A percentile compares a stretch with the other conserved stretches of the same genome.
Conservation (phyloP, 2,888 invertebrate species). For the Eretmocerus hayati region DNA sequence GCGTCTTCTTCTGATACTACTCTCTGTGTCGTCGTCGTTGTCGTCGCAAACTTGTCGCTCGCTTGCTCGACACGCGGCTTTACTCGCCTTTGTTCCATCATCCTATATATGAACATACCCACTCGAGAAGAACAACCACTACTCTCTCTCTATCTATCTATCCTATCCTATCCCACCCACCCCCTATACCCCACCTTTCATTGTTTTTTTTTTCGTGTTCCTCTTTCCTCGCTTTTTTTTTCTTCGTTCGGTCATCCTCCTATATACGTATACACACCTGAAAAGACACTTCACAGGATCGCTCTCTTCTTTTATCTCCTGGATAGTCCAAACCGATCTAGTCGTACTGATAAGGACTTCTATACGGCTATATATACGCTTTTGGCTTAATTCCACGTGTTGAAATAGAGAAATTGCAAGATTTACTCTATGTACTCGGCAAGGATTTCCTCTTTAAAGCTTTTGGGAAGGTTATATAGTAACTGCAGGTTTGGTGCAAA, state of each 20-base stretch:
- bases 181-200: background rate
- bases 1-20: background rate
- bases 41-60: slow-evolving; percentile 9
- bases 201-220: slow-evolving; percentile 5
- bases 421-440: slow-evolving; percentile 9
- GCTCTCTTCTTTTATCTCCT: slow-evolving; percentile 3
- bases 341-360: slow-evolving; percentile 13
- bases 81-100: slow-evolving; percentile 14
- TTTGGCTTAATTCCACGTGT: slow-evolving; percentile 19
- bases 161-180: no score
- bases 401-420: slow-evolving; percentile 17
- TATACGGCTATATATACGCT: background rate
- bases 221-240: background rate
- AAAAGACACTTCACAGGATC: no score
- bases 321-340: slow-evolving; percentile 12
- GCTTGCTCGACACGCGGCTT: slow-evolving; percentile 8
- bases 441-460: background rate
- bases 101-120: no score
- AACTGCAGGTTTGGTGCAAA: no score
- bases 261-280: no score
- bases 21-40: slow-evolving; percentile 3
- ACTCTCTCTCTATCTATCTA: background rate
- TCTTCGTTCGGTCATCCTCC: background rate
- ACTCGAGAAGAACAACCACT: slow-evolving; percentile 1
- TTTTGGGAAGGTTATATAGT: no score